phyloP scores from a whole-genome alignment of 2,113 vertebrate species.

The Myotis brandtii region DNA sequence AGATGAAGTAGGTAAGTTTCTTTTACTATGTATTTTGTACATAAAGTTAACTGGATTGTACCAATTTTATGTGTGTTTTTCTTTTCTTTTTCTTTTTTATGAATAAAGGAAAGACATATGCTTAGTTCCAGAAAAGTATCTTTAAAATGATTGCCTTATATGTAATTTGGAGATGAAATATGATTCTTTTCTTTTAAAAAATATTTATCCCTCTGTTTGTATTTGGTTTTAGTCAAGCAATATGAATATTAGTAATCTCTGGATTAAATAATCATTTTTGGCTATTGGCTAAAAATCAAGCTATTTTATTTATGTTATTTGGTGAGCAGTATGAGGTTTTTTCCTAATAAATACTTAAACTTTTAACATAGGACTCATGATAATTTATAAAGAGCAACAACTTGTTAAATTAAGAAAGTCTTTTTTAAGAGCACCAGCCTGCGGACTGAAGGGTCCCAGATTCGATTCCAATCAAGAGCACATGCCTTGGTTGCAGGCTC shows the following conservation, averaged over 20 bases:
- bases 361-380: not conserved
- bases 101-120: not conserved
- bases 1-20: conserved; percentile 94
- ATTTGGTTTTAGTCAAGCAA: conserved; percentile 42
- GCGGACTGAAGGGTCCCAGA: too few relatives aligned
- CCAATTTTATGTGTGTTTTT: not conserved
- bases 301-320: conserved; percentile 16
- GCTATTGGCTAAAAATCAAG: conserved; percentile 10
- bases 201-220: not conserved
- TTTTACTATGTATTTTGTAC: conserved; percentile 47
- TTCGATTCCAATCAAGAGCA: too few relatives aligned
- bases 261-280: conserved; percentile 18
- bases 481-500: too few relatives aligned
- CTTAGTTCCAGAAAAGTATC: not conserved
- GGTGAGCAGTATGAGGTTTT: not conserved
- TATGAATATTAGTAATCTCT: not conserved
- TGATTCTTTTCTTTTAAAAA: not conserved
- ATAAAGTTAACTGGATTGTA: conserved; percentile 3
- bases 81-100: not conserved
- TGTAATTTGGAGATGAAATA: conserved; percentile 28
- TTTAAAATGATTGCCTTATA: conserved; percentile 35
- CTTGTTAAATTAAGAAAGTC: conserved; percentile 27
- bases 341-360: conserved; percentile 23
- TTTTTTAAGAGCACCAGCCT: not conserved
- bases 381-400: conserved; percentile 47